Conservation (phyloP, 2,797 vertebrate species). For the Gallinago solitaria region DNA sequence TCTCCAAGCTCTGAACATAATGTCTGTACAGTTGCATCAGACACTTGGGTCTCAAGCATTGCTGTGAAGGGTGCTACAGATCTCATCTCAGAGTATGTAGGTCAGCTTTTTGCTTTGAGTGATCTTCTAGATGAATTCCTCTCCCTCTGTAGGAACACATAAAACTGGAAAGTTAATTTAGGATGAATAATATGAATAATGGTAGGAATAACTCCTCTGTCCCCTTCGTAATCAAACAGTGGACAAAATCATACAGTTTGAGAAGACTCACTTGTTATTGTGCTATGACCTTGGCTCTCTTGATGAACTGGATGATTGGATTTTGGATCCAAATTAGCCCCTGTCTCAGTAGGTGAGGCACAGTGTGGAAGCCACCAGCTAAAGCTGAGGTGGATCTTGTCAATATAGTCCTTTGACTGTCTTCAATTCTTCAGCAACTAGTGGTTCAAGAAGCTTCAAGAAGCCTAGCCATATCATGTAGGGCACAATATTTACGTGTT, state of each 20-base stretch:
- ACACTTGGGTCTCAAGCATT: not conserved
- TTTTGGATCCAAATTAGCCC: not conserved
- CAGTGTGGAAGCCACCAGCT: not conserved
- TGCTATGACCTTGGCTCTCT: not conserved
- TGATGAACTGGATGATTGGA: not conserved
- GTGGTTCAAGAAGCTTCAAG: not conserved
- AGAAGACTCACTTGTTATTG: not conserved
- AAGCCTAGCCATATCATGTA: not conserved
- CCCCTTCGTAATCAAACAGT: not conserved
- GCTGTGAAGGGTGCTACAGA: not conserved
- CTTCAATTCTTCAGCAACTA: not conserved
- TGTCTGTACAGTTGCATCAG: fast-evolving
- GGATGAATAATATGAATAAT: not conserved
- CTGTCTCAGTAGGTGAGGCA: not conserved
- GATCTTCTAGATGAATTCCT: not conserved
- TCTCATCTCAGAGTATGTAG: not conserved
- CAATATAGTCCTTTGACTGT: not conserved
- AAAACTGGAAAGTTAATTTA: not conserved
- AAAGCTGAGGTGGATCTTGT: not conserved
- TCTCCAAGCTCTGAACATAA: not conserved
- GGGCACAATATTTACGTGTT: not conserved
- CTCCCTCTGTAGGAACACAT: not conserved
- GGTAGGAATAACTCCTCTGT: not conserved
- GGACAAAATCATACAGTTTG: not conserved
- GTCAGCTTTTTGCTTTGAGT: not conserved